phyloP scores from a whole-genome alignment of 2,797 vertebrate species.

The Fundulus diaphanus region DNA sequence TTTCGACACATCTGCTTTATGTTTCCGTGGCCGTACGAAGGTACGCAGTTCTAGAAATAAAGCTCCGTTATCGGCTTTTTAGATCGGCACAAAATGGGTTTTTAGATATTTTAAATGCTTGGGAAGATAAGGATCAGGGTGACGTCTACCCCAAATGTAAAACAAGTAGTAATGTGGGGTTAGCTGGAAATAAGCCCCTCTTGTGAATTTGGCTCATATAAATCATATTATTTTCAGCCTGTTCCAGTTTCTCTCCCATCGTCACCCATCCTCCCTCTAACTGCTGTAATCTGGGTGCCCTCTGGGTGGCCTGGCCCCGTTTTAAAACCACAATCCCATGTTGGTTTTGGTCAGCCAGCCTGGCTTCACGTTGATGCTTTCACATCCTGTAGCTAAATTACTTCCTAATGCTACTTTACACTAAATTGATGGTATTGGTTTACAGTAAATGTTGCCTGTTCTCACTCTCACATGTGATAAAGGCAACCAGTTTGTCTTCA shows the following conservation, averaged over 20 bases:
- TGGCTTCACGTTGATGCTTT: not conserved
- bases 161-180: not conserved
- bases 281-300: not conserved
- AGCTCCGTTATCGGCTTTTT: not conserved
- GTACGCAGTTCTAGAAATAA: no score
- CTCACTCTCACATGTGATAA: not conserved
- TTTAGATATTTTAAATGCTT: not conserved
- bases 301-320: slow-evolving; percentile 3
- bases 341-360: not conserved
- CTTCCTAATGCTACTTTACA: not conserved
- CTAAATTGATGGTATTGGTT: not conserved
- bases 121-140: not conserved
- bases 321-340: not conserved
- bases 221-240: not conserved
- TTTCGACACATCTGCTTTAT: not conserved
- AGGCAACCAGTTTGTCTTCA: not conserved
- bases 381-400: not conserved
- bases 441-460: not conserved
- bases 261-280: not conserved
- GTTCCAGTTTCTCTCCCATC: not conserved
- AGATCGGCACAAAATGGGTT: not conserved
- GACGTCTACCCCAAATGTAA: not conserved
- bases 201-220: not conserved
- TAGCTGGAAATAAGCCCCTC: not conserved
- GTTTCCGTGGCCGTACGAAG: not conserved